These are phyloP conservation scores for Lysandra bellargus DNA, from an alignment of 2,888 invertebrate genomes.

Conservation along the genomic window DNA sequence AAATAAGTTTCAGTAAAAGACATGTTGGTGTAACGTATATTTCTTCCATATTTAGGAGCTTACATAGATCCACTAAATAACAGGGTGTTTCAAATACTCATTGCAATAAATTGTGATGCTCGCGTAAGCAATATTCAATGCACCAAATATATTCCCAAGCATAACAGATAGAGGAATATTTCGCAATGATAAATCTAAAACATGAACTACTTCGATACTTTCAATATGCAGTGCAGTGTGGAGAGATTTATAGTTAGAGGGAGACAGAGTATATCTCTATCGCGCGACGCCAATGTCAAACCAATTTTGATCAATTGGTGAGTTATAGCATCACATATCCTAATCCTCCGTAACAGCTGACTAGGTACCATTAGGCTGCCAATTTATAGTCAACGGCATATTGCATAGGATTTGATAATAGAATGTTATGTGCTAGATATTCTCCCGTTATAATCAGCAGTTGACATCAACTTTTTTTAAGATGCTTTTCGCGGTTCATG, in stretches of 20 bases:
- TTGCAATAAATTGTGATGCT: neutral
- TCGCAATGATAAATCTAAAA: constrained; percentile 17
- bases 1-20: neutral
- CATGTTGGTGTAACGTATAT: too few species aligned
- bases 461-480: neutral
- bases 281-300: constrained; percentile 44
- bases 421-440: neutral
- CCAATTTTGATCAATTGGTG: constrained; percentile 47
- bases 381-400: constrained; percentile 22
- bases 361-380: constrained; percentile 35
- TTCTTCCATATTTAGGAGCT: neutral
- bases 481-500: too few species aligned
- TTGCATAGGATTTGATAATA: constrained; percentile 23
- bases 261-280: constrained; percentile 15
- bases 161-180: neutral
- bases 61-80: neutral
- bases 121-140: constrained; percentile 7
- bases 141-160: neutral
- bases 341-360: constrained; percentile 38
- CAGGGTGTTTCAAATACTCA: neutral
- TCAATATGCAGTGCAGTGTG: constrained; percentile 16
- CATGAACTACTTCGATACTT: constrained; percentile 2
- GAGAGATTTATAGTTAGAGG: constrained; percentile 33
- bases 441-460: neutral
- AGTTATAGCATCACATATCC: constrained; percentile 42